These are phyloP conservation scores for Aphidius gifuensis DNA, from an alignment of 1,140 invertebrate genomes.

Conservation along the genomic window DNA sequence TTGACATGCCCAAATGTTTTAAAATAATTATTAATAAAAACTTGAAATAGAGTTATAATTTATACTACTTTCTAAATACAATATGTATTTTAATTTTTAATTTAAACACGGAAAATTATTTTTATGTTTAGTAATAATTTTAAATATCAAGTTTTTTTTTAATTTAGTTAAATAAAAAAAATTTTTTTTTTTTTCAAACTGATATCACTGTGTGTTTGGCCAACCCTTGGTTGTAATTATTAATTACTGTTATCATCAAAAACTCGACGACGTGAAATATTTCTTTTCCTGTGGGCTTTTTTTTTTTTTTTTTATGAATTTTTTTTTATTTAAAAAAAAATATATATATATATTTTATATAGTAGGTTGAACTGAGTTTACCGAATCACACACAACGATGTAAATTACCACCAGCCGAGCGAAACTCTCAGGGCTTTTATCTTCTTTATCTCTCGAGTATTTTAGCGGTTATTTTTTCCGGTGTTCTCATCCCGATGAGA, in stretches of 20 bases:
- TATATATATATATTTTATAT: too few species aligned
- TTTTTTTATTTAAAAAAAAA: not conserved
- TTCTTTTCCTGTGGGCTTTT: constrained; percentile 30
- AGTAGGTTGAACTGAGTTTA: constrained; percentile 2
- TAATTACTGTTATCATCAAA: constrained; percentile 53
- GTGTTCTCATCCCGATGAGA: constrained; percentile 25
- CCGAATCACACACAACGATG: constrained; percentile 34
- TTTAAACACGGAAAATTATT: not conserved
- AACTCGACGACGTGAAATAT: constrained; percentile 44
- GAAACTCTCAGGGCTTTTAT: constrained; percentile 45
- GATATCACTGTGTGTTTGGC: too few species aligned
- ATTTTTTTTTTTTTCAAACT: too few species aligned
- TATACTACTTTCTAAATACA: too few species aligned
- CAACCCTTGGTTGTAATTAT: constrained; percentile 37
- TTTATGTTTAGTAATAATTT: constrained; percentile 3
- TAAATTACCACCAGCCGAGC: constrained; percentile 48
- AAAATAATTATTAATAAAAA: too few species aligned
- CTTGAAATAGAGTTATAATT: too few species aligned
- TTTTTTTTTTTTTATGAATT: constrained; percentile 4
- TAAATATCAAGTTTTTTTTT: not conserved
- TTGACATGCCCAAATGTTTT: constrained; percentile 11
- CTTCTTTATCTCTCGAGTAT: constrained; percentile 55
- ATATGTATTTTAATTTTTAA: too few species aligned
- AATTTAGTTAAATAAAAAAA: too few species aligned
- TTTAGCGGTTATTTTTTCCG: constrained; percentile 55